A percentile compares a stretch with the other conserved stretches of the same genome.
phyloP scores from a whole-genome alignment of 2,888 invertebrate genomes.

The Microctonus aethiopoides region DNA sequence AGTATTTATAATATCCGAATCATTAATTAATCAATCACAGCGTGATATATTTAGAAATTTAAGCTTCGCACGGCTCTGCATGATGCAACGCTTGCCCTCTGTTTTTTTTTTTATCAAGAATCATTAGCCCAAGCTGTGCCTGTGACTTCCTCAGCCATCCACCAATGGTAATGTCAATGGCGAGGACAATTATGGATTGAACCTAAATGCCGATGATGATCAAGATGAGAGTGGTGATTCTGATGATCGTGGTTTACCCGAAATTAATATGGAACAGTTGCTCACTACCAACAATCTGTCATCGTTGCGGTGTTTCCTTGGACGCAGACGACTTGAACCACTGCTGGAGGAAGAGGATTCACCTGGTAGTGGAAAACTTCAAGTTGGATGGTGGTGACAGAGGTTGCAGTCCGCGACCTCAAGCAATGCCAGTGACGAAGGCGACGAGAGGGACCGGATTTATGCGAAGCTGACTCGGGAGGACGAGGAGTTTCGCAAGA shows the following conservation, averaged over 20 bases:
- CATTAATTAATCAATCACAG: constrained; percentile 5
- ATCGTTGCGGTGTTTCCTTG: constrained; percentile 65
- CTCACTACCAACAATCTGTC: constrained; percentile 53
- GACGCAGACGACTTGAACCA: constrained; percentile 82
- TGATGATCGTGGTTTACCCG: constrained; percentile 57
- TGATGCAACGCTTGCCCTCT: constrained; percentile 64
- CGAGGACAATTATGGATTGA: constrained; percentile 60
- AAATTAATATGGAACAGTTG: constrained; percentile 64
- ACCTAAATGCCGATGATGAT: constrained; percentile 71
- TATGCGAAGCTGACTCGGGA: constrained; percentile 59
- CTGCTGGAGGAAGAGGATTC: constrained; percentile 85
- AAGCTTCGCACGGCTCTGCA: constrained; percentile 66
- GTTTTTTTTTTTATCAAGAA: constrained; percentile 61
- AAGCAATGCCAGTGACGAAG: constrained; percentile 45
- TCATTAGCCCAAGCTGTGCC: constrained; percentile 65
- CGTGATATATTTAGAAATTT: constrained; percentile 28
- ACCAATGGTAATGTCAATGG: constrained; percentile 55
- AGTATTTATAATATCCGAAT: constrained; percentile 44
- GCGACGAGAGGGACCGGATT: constrained; percentile 51
- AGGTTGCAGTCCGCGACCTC: constrained; percentile 58
- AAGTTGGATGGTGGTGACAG: constrained; percentile 66
- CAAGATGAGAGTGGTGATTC: constrained; percentile 71
- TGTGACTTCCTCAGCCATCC: constrained; percentile 65
- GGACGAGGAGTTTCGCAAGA: constrained; percentile 63
- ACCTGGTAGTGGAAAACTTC: constrained; percentile 59